Evolutionary conservation across 1,140 invertebrate species (phyloP).

Genomic region (Andrena cerasifolii): DNA sequence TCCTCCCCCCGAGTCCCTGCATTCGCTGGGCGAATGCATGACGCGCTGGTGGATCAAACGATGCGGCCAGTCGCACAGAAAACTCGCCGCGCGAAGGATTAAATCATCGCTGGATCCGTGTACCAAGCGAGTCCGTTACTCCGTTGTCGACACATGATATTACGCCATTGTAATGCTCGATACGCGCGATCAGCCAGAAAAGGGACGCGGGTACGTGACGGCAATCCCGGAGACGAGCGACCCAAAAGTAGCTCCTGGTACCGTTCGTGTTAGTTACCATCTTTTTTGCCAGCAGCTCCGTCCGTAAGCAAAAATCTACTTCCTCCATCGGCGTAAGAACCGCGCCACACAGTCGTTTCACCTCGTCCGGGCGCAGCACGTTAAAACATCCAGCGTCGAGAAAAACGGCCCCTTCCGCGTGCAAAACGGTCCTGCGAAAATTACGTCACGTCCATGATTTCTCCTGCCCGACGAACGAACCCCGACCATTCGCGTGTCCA

Average conservation of each 20-base stretch:
- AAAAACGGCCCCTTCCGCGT: constrained; percentile 35
- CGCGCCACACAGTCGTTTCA: not conserved
- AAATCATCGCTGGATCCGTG: constrained; percentile 40
- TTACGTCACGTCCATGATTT: constrained; percentile 44
- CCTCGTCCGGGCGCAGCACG: not conserved
- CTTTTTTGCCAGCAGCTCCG: constrained; percentile 18
- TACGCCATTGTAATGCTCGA: constrained; percentile 50
- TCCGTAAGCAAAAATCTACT: constrained; percentile 17
- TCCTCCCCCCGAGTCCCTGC: not conserved
- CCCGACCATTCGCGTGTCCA: constrained; percentile 3
- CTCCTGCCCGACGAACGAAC: constrained; percentile 39
- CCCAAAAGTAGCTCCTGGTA: constrained; percentile 45
- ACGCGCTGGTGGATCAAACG: not conserved
- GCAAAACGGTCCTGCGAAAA: constrained; percentile 12
- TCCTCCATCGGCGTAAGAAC: not conserved
- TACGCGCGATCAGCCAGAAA: constrained; percentile 34
- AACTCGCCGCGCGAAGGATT: constrained; percentile 4
- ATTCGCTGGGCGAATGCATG: not conserved
- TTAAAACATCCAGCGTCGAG: not conserved
- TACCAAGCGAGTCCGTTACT: constrained; percentile 35
- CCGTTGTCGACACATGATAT: constrained; percentile 25
- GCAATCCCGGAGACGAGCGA: constrained; percentile 24
- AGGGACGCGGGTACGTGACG: constrained; percentile 49
- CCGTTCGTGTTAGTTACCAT: constrained; percentile 47
- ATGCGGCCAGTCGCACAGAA: not conserved